phyloP scores from a whole-genome alignment of 2,113 vertebrate genomes.

The Gobio gobio region DNA sequence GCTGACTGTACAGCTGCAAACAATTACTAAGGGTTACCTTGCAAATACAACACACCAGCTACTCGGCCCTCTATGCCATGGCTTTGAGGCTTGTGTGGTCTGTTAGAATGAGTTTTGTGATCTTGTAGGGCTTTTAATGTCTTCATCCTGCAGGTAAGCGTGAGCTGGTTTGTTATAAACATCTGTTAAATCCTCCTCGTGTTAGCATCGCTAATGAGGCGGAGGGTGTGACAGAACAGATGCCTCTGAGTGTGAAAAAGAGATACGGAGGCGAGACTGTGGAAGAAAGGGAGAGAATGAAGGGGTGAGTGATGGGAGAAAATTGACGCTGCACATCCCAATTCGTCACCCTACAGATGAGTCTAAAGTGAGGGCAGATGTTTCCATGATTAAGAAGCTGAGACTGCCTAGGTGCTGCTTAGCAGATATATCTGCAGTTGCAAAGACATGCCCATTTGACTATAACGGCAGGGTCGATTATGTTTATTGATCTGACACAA shows the following conservation, averaged over 20 bases:
- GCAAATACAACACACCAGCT: background rate
- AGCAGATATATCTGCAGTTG: constrained; percentile 45
- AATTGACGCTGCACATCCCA: background rate
- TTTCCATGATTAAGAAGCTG: constrained; percentile 45
- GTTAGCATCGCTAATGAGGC: constrained; percentile 48
- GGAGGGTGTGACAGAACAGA: constrained; percentile 42
- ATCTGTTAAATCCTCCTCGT: constrained; percentile 52
- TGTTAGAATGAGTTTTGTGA: background rate
- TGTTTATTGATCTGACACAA: constrained; percentile 44
- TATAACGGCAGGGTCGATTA: constrained; percentile 32
- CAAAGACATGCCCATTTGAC: constrained; percentile 46
- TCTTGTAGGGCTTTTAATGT: constrained; percentile 25
- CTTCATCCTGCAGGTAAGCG: constrained; percentile 50
- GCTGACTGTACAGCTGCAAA: constrained; percentile 28
- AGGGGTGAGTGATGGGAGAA: background rate
- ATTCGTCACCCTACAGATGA: constrained; percentile 21
- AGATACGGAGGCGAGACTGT: constrained; percentile 28
- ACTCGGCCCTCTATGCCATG: background rate
- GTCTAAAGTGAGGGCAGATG: constrained; percentile 50
- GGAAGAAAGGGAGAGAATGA: constrained; percentile 31
- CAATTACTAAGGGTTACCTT: constrained; percentile 35
- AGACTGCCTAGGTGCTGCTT: constrained; percentile 41
- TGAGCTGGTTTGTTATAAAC: constrained; percentile 48
- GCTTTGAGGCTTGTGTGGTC: background rate
- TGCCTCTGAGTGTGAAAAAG: constrained; percentile 33